These are phyloP conservation scores for Calephelis virginiensis DNA, from an alignment of 1,140 invertebrate species.

Conservation along the genomic window DNA sequence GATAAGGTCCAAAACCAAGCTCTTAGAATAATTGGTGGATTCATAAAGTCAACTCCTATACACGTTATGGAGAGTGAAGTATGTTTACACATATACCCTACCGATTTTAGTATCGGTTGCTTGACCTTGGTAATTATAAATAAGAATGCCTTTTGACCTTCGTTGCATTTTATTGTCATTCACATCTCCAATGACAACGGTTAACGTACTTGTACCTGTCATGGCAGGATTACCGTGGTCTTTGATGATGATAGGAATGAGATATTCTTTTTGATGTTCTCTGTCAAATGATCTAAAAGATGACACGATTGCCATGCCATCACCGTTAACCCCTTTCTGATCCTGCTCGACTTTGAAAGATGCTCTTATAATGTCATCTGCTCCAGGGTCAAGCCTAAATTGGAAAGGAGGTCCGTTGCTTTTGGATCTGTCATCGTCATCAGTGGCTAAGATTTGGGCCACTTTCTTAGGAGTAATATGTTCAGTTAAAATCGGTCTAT, in stretches of 20 bases:
- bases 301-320: slow-evolving; percentile 96
- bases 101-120: slow-evolving; percentile 96
- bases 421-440: slow-evolving; percentile 96
- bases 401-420: slow-evolving; percentile 97
- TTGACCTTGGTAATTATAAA: slow-evolving; percentile 97
- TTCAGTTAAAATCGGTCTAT: slow-evolving; percentile 94
- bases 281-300: slow-evolving; percentile 95
- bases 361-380: slow-evolving; percentile 93
- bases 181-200: slow-evolving; percentile 96
- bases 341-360: slow-evolving; percentile 97
- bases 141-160: slow-evolving; percentile 96
- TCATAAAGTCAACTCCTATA: too few species aligned
- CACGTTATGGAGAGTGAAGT: too few species aligned
- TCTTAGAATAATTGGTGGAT: slow-evolving; percentile 90
- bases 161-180: slow-evolving; percentile 99
- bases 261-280: slow-evolving; percentile 96
- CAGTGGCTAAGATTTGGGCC: slow-evolving; percentile 95
- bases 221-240: slow-evolving; percentile 92
- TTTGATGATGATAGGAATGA: slow-evolving; percentile 96
- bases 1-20: slow-evolving; percentile 6
- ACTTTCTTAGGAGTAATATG: slow-evolving; percentile 93
- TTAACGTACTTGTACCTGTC: slow-evolving; percentile 96
- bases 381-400: slow-evolving; percentile 94
- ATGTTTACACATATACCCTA: slow-evolving; percentile 96
- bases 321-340: slow-evolving; percentile 96